Evolutionary conservation across 2,888 invertebrate species (phyloP).

Genomic region (Lamproptera curius): DNA sequence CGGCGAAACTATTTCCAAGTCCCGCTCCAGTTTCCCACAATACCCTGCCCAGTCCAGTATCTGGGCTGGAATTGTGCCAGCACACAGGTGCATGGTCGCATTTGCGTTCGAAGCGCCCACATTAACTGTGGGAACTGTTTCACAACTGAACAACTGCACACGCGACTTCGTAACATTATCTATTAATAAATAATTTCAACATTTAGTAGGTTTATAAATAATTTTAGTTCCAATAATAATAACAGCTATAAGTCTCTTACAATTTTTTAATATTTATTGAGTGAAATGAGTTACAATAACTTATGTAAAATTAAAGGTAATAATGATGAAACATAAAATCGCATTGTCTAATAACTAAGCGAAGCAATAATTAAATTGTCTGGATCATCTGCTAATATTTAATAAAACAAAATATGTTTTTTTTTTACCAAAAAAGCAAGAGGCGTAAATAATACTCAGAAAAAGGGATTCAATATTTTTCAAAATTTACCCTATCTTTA

Average conservation of each 20-base stretch:
- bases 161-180: neutral
- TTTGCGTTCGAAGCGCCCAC: slow-evolving; percentile 1
- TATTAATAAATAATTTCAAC: neutral
- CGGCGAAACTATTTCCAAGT: slow-evolving; percentile 22
- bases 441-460: too few species aligned
- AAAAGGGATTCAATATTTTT: too few species aligned
- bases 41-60: slow-evolving; percentile 11
- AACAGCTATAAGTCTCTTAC: too few species aligned
- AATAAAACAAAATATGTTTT: too few species aligned
- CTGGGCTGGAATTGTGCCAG: slow-evolving; percentile 17
- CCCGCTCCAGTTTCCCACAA: slow-evolving; percentile 24
- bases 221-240: too few species aligned
- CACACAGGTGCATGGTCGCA: slow-evolving; percentile 18
- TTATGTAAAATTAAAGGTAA: neutral
- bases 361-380: too few species aligned
- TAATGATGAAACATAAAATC: too few species aligned
- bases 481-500: too few species aligned
- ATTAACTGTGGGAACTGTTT: neutral
- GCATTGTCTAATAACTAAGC: too few species aligned
- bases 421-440: too few species aligned
- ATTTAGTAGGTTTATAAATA: too few species aligned
- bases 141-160: neutral
- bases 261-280: neutral
- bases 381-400: too few species aligned
- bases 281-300: neutral